Evolutionary conservation across 2,888 invertebrate genomes (phyloP).

Genomic region (Camptogramma bilineatum): DNA sequence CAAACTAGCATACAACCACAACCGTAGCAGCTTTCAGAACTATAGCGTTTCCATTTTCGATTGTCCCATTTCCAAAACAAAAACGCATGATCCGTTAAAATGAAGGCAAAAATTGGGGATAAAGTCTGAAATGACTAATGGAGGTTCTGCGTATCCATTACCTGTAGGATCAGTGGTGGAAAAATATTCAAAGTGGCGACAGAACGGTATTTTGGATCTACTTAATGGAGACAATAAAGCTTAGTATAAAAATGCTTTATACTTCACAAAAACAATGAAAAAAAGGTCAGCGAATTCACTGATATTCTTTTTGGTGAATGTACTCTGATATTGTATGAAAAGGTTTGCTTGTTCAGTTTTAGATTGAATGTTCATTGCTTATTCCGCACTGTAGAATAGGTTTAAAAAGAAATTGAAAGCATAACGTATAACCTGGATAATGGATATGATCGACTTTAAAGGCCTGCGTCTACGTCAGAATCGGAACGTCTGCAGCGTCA

Average conservation of each 20-base stretch:
- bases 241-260: not conserved
- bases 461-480: too few species aligned
- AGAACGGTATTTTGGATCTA: conserved; percentile 22
- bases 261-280: not conserved
- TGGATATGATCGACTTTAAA: too few species aligned
- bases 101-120: conserved; percentile 25
- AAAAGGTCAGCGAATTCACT: not conserved
- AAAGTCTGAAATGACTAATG: conserved; percentile 34
- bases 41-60: not conserved
- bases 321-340: too few species aligned
- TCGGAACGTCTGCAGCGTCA: too few species aligned
- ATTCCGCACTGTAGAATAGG: too few species aligned
- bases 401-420: too few species aligned
- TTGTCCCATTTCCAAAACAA: conserved; percentile 8
- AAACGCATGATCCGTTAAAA: conserved; percentile 13
- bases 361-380: too few species aligned
- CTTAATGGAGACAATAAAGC: conserved; percentile 17
- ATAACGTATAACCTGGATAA: too few species aligned
- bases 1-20: too few species aligned
- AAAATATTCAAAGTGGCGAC: conserved; percentile 32
- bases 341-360: too few species aligned
- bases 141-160: conserved; percentile 34
- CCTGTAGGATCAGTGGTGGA: conserved; percentile 31
- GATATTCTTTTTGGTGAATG: not conserved
- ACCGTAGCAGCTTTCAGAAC: too few species aligned